phyloP scores from a whole-genome alignment of 2,113 vertebrate genomes.

The Zootoca vivipara region DNA sequence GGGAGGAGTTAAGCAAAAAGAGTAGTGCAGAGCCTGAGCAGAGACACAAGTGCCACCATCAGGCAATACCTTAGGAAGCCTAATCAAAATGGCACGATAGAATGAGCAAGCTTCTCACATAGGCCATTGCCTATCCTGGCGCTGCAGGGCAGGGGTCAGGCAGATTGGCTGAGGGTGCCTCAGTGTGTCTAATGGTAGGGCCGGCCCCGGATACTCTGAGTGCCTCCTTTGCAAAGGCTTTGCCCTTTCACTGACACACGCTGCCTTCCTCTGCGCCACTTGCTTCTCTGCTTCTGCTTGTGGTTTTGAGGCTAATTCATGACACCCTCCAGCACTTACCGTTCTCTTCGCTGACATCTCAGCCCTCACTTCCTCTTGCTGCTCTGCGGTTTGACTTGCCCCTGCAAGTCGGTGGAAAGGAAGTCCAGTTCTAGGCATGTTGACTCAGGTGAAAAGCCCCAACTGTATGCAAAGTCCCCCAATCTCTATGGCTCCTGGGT shows the following conservation, averaged over 20 bases:
- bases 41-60: neutral
- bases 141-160: too few relatives aligned
- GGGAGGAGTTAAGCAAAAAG: neutral
- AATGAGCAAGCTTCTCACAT: too few relatives aligned
- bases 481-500: neutral
- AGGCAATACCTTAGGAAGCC: too few relatives aligned
- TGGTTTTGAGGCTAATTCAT: conserved; percentile 16
- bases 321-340: neutral
- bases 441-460: neutral
- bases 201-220: neutral
- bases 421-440: neutral
- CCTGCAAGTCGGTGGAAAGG: neutral
- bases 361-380: neutral
- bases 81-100: too few relatives aligned
- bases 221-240: neutral
- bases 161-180: too few relatives aligned
- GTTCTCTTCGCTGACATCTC: conserved; percentile 7
- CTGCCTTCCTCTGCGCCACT: neutral
- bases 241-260: too few relatives aligned
- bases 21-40: neutral
- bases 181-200: neutral
- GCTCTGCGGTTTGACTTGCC: conserved; percentile 4
- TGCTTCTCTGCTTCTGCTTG: neutral
- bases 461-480: neutral
- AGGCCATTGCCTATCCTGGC: too few relatives aligned